Percentiles rank a stretch among this genome's conserved stretches.
Conservation (phyloP, 1,140 invertebrate species). For the Pseudachorutes palmiensis region DNA sequence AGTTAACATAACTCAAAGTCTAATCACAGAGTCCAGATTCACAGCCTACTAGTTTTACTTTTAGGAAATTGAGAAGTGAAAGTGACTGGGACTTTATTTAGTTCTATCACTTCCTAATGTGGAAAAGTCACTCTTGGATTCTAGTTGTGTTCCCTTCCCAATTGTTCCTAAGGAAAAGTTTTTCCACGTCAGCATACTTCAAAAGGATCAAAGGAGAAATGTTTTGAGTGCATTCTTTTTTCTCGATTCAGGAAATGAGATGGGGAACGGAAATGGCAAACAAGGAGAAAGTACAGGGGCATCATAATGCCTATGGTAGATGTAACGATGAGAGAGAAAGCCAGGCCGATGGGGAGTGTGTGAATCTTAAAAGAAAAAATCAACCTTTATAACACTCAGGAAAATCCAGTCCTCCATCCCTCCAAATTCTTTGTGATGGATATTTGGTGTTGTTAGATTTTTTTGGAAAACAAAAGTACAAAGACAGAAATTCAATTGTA, state of each 20-base stretch:
- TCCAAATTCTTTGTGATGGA: conserved; percentile 13
- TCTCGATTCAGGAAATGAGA: conserved; percentile 11
- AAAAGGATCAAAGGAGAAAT: conserved; percentile 11
- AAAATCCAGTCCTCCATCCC: too few relatives aligned
- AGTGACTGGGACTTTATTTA: too few relatives aligned
- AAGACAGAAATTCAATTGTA: background rate
- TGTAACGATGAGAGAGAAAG: background rate
- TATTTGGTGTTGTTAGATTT: conserved; percentile 1
- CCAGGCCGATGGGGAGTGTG: background rate
- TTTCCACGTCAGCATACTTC: background rate
- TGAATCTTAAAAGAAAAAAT: background rate
- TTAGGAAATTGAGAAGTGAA: too few relatives aligned
- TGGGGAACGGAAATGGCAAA: conserved; percentile 12
- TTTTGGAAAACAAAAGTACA: background rate
- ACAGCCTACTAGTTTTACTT: too few relatives aligned
- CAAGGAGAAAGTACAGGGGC: background rate
- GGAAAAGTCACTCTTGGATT: background rate
- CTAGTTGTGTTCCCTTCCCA: background rate
- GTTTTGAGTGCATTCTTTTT: conserved; percentile 7
- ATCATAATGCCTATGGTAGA: background rate
- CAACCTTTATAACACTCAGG: too few relatives aligned
- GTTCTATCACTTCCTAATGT: too few relatives aligned
- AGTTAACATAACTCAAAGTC: too few relatives aligned
- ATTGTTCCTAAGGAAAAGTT: background rate
- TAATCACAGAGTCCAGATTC: too few relatives aligned